Evolutionary conservation across 2,113 vertebrate genomes (phyloP), one percentile per base, ranked within the genome.

Genomic region (Ciconia boyciana): DNA sequence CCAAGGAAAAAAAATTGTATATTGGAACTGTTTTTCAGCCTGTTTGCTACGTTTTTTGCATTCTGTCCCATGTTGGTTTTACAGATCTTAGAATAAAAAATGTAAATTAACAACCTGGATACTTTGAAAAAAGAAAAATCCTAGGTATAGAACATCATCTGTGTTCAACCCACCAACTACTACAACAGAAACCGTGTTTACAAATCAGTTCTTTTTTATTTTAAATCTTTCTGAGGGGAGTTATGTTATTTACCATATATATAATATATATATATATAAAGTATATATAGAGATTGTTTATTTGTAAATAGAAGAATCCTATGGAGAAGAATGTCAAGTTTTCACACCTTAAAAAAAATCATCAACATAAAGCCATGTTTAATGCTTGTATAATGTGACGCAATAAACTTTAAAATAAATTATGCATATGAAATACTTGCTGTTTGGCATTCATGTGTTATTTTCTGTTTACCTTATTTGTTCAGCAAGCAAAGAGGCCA

Each of bases 331-430:
- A 98, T 97, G 97, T 98, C 81, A 87, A 96, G 95, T 98, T 98
- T 98, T 98, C 98, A 98, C 97, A 98, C 88, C 97, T 93, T 24
- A 70, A 94, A 95, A 97, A 97, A 68, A 89, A 93, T 96, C 96
- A 98, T 98, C 96, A 93, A 97, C 97, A 97, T 97, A 96, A 98
- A 98, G 97, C 98, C 97, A 98, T 98, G 98, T 98, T 98, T 97
- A 98, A 98, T 98, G 98, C 98, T 98, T 98, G 96, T 98, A 98
- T 92, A 98, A 97, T 98, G 98, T 98, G 96, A 98, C 62, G 92
- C 97, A 97, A 98, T 98, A 98, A 98, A 98, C 96, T 98, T 98
- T 89, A 98, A 98, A 98, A 98, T 98, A 98, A 98, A 98, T 98
- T 96, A 98, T 96, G 98, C 97, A 97, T 94, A 97, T 94, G 88